phyloP scores from a whole-genome alignment of 2,797 vertebrate genomes.

The Antrozous pallidus region DNA sequence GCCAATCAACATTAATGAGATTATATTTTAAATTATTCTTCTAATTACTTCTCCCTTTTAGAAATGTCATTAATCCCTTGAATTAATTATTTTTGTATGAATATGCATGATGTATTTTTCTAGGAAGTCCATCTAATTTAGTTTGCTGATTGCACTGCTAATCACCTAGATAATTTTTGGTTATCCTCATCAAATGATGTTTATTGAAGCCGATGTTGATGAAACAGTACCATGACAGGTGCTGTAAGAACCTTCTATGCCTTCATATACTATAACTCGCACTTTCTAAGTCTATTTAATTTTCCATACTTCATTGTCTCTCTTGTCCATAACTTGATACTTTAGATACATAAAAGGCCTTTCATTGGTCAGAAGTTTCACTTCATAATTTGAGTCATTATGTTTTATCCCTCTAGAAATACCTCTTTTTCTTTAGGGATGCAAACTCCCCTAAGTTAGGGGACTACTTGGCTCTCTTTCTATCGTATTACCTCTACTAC shows the following conservation, averaged over 20 bases:
- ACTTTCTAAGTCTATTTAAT: background rate
- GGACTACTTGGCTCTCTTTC: rapidly evolving
- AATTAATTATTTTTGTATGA: conserved; percentile 70
- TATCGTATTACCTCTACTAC: background rate
- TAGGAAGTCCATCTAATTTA: conserved; percentile 66
- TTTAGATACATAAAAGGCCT: background rate
- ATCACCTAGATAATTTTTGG: conserved; percentile 54
- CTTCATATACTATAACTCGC: background rate
- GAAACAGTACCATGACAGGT: conserved; percentile 10
- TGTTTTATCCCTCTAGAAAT: background rate
- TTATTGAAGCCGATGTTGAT: conserved; percentile 36
- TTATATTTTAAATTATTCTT: conserved; percentile 68
- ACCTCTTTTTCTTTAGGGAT: background rate
- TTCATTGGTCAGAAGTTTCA: background rate
- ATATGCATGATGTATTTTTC: conserved; percentile 66
- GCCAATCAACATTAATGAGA: conserved; percentile 65
- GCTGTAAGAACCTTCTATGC: background rate
- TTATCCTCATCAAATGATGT: conserved; percentile 63
- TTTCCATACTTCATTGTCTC: background rate
- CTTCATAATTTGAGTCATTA: background rate
- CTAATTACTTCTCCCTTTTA: conserved; percentile 60
- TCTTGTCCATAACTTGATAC: background rate
- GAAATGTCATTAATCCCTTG: conserved; percentile 67
- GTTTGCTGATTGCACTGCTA: conserved; percentile 62
- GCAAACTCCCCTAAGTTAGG: background rate